phyloP scores from a whole-genome alignment of 2,888 invertebrate species.

The Eilema depressum region DNA sequence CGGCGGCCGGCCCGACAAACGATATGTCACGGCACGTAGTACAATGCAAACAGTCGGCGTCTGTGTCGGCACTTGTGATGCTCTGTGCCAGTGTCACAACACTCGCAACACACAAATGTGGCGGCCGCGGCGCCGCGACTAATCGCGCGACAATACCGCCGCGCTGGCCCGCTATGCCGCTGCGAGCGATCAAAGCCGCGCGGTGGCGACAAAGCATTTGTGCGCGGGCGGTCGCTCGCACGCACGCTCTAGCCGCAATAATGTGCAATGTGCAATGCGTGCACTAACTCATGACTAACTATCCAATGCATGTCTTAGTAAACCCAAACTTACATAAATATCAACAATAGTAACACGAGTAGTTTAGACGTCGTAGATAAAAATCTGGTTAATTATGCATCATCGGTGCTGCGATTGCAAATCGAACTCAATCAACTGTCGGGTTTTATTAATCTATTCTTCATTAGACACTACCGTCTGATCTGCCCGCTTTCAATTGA shows the following conservation, averaged over 20 bases:
- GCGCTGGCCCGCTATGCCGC: constrained; percentile 61
- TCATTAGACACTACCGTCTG: constrained; percentile 81
- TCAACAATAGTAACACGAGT: constrained; percentile 72
- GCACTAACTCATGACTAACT: constrained; percentile 10
- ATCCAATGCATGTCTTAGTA: constrained; percentile 1
- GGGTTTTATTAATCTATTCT: constrained; percentile 77
- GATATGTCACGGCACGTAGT: constrained; percentile 84
- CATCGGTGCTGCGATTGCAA: constrained; percentile 67
- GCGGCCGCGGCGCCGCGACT: constrained; percentile 74
- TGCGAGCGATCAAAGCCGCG: constrained; percentile 60
- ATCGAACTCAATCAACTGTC: constrained; percentile 78
- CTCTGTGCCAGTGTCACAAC: constrained; percentile 77
- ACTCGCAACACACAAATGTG: constrained; percentile 60
- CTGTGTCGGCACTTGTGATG: constrained; percentile 79
- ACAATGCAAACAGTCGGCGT: constrained; percentile 85
- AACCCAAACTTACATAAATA: constrained; percentile 48
- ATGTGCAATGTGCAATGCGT: not conserved
- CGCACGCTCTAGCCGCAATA: constrained; percentile 13
- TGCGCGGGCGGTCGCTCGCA: constrained; percentile 68
- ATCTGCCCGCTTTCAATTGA: constrained; percentile 85
- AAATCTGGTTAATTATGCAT: constrained; percentile 57
- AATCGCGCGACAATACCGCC: constrained; percentile 76
- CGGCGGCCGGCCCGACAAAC: constrained; percentile 73
- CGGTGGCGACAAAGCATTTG: constrained; percentile 75
- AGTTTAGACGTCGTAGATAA: constrained; percentile 56